Percentiles rank a stretch among this genome's conserved stretches.
phyloP scores from a whole-genome alignment of 35 echinoderm and acorn worm genomes.

The Eucidaris tribuloides region DNA sequence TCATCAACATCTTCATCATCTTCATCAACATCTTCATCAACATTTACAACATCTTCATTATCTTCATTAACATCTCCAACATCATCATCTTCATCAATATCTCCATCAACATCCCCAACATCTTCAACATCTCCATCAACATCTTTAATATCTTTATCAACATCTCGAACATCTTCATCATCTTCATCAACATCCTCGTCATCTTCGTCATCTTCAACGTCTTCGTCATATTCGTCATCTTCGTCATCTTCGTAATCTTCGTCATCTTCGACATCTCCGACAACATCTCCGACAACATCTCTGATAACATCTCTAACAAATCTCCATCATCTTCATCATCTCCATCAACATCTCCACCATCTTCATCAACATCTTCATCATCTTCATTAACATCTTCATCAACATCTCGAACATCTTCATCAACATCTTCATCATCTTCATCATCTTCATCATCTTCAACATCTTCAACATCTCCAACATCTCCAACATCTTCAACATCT shows the following conservation, averaged over 20 bases:
- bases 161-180: not conserved
- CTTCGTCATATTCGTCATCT: not conserved
- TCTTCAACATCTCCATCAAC: too few relatives aligned
- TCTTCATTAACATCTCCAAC: too few relatives aligned
- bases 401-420: not conserved
- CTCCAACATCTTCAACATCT: not conserved
- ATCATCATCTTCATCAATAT: too few relatives aligned
- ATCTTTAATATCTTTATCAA: too few relatives aligned
- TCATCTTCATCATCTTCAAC: not conserved
- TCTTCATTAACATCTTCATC: not conserved
- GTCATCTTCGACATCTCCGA: not conserved
- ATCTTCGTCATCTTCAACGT: not conserved
- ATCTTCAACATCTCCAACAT: conserved; percentile 9
- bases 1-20: too few relatives aligned
- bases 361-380: not conserved
- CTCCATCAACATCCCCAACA: too few relatives aligned
- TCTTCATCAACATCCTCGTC: not conserved
- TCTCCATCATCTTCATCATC: not conserved
- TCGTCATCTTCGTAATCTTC: conserved; percentile 14
- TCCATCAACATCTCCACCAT: not conserved
- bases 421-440: not conserved
- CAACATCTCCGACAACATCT: not conserved
- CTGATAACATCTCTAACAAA: too few relatives aligned
- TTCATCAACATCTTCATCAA: too few relatives aligned
- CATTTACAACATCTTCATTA: too few relatives aligned